These are phyloP conservation scores for Chymomyza caudatula DNA, from an alignment of 2,888 invertebrate genomes.

Conservation along the genomic window DNA sequence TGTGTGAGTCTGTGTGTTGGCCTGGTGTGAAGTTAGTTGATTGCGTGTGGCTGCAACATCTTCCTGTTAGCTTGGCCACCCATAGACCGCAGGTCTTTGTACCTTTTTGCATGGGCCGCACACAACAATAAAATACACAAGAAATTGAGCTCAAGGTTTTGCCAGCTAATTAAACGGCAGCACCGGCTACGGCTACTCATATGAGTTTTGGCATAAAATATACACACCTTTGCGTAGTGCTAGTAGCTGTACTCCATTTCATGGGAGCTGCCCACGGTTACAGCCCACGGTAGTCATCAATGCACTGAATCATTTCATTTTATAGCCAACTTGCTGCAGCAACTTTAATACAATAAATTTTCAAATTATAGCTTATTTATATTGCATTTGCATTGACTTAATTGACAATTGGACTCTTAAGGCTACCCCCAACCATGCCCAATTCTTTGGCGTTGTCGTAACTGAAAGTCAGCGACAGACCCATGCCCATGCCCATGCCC, in stretches of 20 bases:
- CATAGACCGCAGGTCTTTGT: conserved; percentile 23
- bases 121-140: background rate
- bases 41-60: conserved; percentile 62
- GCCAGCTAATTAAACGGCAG: conserved; percentile 55
- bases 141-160: conserved; percentile 62
- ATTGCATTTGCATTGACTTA: conserved; percentile 56
- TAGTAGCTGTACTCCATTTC: conserved; percentile 23
- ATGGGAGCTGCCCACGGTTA: conserved; percentile 49
- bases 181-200: background rate
- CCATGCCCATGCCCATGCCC: conserved; percentile 10
- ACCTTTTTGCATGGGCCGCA: conserved; percentile 27
- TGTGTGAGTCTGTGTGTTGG: conserved; percentile 7
- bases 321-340: background rate
- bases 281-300: conserved; percentile 36
- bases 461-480: background rate
- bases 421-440: background rate
- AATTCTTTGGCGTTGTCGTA: background rate
- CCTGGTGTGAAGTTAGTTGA: conserved; percentile 56
- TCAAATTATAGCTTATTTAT: conserved; percentile 18
- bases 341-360: conserved; percentile 12
- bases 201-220: conserved; percentile 10
- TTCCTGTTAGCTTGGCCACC: conserved; percentile 64
- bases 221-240: conserved; percentile 33
- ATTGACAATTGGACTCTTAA: conserved; percentile 48
- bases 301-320: conserved; percentile 22